A percentile compares a stretch with the other conserved stretches of the same genome.
phyloP scores from a whole-genome alignment of 2,888 invertebrate species.

The Aromia moschata region DNA sequence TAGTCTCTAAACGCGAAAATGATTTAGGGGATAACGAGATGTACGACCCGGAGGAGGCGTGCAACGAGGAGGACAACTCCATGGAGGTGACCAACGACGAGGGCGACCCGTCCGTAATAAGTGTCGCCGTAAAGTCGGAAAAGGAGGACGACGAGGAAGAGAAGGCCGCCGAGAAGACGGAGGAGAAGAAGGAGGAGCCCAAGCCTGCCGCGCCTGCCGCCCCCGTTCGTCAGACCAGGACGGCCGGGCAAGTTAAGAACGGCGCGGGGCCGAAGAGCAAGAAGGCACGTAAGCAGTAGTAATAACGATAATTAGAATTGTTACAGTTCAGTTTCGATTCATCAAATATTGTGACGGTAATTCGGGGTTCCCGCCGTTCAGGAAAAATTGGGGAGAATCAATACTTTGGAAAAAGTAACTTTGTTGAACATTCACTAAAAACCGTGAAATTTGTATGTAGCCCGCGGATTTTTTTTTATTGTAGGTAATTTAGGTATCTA shows the following conservation, averaged over 20 bases:
- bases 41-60: slow-evolving; percentile 59
- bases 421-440: too few relatives aligned
- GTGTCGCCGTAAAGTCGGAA: slow-evolving; percentile 41
- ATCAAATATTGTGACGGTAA: not conserved
- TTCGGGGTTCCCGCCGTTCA: too few relatives aligned
- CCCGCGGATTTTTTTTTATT: too few relatives aligned
- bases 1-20: too few relatives aligned
- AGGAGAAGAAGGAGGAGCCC: slow-evolving; percentile 47
- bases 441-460: too few relatives aligned
- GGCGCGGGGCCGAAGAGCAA: slow-evolving; percentile 58
- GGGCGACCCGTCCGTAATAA: slow-evolving; percentile 31
- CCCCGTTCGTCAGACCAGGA: slow-evolving; percentile 23
- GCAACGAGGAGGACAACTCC: slow-evolving; percentile 60
- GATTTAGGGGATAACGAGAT: slow-evolving; percentile 51
- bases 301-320: not conserved
- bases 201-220: slow-evolving; percentile 16
- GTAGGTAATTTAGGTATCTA: too few relatives aligned
- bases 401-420: too few relatives aligned
- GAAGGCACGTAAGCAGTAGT: slow-evolving; percentile 45
- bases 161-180: slow-evolving; percentile 48
- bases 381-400: too few relatives aligned
- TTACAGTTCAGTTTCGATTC: not conserved
- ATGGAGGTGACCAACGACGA: slow-evolving; percentile 35
- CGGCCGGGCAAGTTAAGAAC: slow-evolving; percentile 49
- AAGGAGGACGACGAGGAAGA: slow-evolving; percentile 58